Conservation (phyloP, 2,113 vertebrate species). For the Spea bombifrons region DNA sequence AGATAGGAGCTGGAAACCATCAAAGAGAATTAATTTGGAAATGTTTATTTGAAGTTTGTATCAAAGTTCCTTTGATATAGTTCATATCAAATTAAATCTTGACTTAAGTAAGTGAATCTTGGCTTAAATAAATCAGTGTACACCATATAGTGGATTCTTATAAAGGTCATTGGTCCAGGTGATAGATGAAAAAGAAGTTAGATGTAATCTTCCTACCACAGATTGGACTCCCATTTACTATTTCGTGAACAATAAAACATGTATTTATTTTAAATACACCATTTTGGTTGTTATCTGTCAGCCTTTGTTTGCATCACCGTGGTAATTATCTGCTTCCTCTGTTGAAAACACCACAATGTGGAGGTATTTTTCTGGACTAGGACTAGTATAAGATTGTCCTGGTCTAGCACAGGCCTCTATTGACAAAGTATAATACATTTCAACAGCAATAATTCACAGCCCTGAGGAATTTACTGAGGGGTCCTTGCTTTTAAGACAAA, state of each 20-base stretch:
- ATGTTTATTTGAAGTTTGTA: conserved; percentile 4
- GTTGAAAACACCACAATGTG: neutral
- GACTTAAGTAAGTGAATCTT: neutral
- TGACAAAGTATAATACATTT: too few species aligned
- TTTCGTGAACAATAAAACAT: neutral
- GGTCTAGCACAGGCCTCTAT: neutral
- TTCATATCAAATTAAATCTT: neutral
- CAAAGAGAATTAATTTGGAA: conserved; percentile 13
- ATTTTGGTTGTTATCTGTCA: neutral
- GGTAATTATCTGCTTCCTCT: neutral
- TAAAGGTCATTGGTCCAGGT: neutral
- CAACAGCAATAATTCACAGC: too few species aligned
- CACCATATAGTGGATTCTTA: neutral
- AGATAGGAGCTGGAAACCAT: conserved; percentile 11
- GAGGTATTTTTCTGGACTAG: neutral
- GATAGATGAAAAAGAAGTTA: neutral
- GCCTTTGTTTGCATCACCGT: neutral
- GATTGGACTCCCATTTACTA: neutral
- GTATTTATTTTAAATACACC: neutral
- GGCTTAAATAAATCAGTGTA: neutral
- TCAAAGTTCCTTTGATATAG: neutral
- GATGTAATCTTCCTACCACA: neutral
- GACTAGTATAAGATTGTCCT: neutral
- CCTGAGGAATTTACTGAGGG: too few species aligned
- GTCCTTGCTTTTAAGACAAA: too few species aligned